A percentile compares a stretch with the other conserved stretches of the same genome.
These are phyloP conservation scores for Engystomops pustulosus DNA, from an alignment of 2,113 vertebrate species.

Conservation along the genomic window DNA sequence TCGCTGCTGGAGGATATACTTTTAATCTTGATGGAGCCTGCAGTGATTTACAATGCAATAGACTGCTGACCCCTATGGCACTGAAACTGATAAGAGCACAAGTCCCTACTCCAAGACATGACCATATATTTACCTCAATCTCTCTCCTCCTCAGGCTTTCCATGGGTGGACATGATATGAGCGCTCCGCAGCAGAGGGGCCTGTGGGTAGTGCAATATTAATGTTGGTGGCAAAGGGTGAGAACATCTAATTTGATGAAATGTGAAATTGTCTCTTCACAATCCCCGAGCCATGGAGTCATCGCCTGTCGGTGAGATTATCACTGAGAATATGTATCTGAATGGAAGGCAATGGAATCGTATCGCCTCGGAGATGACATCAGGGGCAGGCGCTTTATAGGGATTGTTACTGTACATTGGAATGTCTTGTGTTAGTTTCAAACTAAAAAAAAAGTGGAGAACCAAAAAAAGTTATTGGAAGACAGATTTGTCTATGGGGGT, in stretches of 20 bases:
- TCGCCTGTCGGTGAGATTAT: not conserved
- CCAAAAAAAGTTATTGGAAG: too few relatives aligned
- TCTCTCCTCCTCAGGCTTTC: slow-evolving; percentile 20
- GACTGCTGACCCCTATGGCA: slow-evolving; percentile 38
- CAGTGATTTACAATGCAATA: slow-evolving; percentile 58
- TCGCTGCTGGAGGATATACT: slow-evolving; percentile 40
- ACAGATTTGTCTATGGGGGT: too few relatives aligned
- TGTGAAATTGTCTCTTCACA: not conserved
- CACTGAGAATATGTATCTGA: too few relatives aligned
- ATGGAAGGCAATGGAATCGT: too few relatives aligned
- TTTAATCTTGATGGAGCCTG: slow-evolving; percentile 51
- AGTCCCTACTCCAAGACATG: slow-evolving; percentile 34
- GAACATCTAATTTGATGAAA: slow-evolving; percentile 23
- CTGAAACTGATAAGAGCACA: slow-evolving; percentile 44
- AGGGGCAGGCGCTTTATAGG: not conserved
- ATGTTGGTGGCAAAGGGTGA: slow-evolving; percentile 7
- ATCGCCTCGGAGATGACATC: not conserved
- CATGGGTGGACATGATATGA: not conserved
- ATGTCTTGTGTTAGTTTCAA: not conserved
- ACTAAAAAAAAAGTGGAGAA: not conserved
- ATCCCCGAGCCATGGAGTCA: not conserved
- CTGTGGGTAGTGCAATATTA: slow-evolving; percentile 35
- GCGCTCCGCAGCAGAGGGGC: slow-evolving; percentile 17
- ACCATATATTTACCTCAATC: slow-evolving; percentile 50
- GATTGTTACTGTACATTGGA: not conserved